Base-by-base conservation (phyloP, 2,888 invertebrate species). In the Strigamia transsilvanica region DNA sequence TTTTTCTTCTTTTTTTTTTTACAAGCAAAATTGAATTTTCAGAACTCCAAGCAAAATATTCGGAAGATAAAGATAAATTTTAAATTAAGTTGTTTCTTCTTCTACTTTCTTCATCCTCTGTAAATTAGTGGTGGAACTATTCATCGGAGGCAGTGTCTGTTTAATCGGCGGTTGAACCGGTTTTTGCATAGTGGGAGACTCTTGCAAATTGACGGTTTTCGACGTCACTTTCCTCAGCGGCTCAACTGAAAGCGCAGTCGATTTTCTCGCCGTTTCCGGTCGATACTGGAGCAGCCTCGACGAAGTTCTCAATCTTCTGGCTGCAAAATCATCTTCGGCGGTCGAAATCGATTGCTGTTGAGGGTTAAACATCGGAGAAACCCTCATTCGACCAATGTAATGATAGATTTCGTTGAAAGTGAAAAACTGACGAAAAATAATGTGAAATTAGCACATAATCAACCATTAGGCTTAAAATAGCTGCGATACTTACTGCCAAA, bases 321-420 rank as follows among this genome's bases (percentile, higher is more conserved):
- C 23, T 61, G 18, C 61, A 5, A 61, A 21, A 18, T 61, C 61
- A 21, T 61, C 46, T 46, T 46, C 61, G 23, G 2, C 56, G 21
- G 23, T 10, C 7, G 61, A 61, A 23, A 6, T 1, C 13, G 23
- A 1, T 23, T 18, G 18, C 23, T 61, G 61, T 18, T 61, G 61
- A 23, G 61, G 21, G 18, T 10, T n/a, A 21, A 61, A 32, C 34
- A 78, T 18, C 9, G 78, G 78, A 3, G 23, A 27, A 9, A 78
- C 78, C 78, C 78, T 13, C 78, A 78, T 78, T 38, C 78, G 6
- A 15, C 78, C 78, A 2, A 78, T 32, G 34, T 78, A 78, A 32
- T 78, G 78, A n/a, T 38, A 78, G 18, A 78, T 78, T 34, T 78
- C 78, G 15, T 38, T 78, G n/a, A 78, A 78, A 10, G 38, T 38